A percentile compares a stretch with the other conserved stretches of the same genome.
phyloP scores from a whole-genome alignment of 2,888 invertebrate species.

The Hydraecia micacea region DNA sequence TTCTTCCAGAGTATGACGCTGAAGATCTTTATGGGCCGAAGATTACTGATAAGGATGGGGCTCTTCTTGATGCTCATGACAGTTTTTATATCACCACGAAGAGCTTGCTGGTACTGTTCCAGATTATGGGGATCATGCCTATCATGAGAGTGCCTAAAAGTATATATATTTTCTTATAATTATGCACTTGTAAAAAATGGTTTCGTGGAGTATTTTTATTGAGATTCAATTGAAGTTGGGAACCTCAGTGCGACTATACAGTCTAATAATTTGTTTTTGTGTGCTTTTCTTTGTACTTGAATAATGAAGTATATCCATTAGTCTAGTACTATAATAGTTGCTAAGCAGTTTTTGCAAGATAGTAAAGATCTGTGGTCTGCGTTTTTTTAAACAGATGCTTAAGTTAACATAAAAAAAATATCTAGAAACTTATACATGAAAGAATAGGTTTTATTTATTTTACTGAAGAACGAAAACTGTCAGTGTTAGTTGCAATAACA shows the following conservation, averaged over 20 bases:
- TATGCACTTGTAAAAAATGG: neutral
- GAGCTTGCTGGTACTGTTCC: conserved; percentile 92
- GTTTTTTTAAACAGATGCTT: too few relatives aligned
- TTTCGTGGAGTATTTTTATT: neutral
- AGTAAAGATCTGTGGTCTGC: neutral
- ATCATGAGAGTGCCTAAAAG: conserved; percentile 92
- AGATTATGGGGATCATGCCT: conserved; percentile 94
- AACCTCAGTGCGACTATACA: too few relatives aligned
- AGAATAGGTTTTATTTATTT: neutral
- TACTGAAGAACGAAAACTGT: neutral
- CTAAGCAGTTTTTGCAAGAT: neutral
- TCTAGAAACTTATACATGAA: neutral
- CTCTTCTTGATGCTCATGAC: conserved; percentile 92
- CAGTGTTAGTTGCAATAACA: neutral
- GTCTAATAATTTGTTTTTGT: conserved; percentile 1
- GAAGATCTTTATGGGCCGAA: conserved; percentile 85
- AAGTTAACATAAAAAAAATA: too few relatives aligned
- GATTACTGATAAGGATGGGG: conserved; percentile 89
- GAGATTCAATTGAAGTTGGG: too few relatives aligned
- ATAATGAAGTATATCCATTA: neutral
- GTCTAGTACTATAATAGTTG: neutral
- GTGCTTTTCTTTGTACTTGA: neutral
- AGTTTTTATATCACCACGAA: conserved; percentile 93
- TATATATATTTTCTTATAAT: conserved; percentile 56
- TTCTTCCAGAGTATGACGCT: conserved; percentile 75